A percentile compares a stretch with the other conserved stretches of the same genome.
These are phyloP conservation scores for Dryococelus australis DNA, from an alignment of 2,888 invertebrate genomes.

Conservation along the genomic window DNA sequence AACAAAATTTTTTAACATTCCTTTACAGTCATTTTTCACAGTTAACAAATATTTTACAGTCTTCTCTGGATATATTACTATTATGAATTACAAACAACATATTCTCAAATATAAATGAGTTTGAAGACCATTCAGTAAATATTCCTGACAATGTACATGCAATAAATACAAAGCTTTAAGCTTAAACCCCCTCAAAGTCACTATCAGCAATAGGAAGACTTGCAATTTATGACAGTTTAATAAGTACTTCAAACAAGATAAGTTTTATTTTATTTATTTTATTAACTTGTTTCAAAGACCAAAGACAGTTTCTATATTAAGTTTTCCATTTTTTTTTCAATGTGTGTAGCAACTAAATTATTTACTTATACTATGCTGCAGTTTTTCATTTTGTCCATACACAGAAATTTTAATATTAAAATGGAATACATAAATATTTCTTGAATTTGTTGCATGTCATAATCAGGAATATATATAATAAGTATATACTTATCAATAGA, in stretches of 20 bases:
- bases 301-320: too few relatives aligned
- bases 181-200: background rate
- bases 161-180: background rate
- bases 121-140: background rate
- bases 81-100: background rate
- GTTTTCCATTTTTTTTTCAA: too few relatives aligned
- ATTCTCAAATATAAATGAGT: background rate
- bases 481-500: background rate
- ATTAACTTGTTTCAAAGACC: too few relatives aligned
- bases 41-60: background rate
- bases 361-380: background rate
- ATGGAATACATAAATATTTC: background rate
- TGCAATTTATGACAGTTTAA: too few relatives aligned
- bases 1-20: background rate
- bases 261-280: too few relatives aligned
- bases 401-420: background rate
- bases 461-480: conserved; percentile 8
- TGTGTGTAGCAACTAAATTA: too few relatives aligned
- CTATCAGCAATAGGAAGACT: too few relatives aligned
- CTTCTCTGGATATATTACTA: background rate
- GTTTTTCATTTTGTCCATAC: background rate
- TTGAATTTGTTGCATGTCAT: background rate
- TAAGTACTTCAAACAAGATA: too few relatives aligned
- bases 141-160: background rate
- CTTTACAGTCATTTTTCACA: background rate